A percentile compares a stretch with the other conserved stretches of the same genome.
Conservation (phyloP, 2,888 invertebrate species). For the Mayetiola destructor region DNA sequence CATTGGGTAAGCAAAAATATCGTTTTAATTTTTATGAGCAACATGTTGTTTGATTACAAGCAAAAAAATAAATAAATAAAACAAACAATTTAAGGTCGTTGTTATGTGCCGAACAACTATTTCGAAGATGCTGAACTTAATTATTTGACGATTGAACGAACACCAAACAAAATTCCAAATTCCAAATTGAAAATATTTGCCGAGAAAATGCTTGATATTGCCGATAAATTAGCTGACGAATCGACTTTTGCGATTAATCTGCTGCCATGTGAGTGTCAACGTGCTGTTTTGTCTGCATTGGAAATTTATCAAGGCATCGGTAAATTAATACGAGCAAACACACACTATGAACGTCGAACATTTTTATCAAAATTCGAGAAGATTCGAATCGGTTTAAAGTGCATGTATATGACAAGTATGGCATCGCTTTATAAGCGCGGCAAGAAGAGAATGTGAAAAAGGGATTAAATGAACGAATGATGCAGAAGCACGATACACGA, state of each 20-base stretch:
- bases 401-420: constrained; percentile 5
- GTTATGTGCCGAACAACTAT: constrained; percentile 6
- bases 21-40: neutral
- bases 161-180: constrained; percentile 11
- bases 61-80: neutral
- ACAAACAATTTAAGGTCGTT: neutral
- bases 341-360: constrained; percentile 1
- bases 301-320: constrained; percentile 12
- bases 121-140: constrained; percentile 2
- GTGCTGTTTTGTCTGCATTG: constrained; percentile 4
- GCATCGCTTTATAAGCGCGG: neutral
- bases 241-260: neutral
- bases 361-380: constrained; percentile 1
- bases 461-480: neutral
- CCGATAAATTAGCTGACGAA: constrained; percentile 5
- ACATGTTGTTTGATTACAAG: neutral
- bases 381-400: constrained; percentile 8
- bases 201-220: constrained; percentile 14
- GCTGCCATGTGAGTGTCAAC: constrained; percentile 2
- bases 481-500: no score
- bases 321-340: neutral
- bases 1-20: neutral
- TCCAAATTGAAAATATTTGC: neutral
- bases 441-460: neutral
- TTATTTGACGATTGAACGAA: neutral